Evolutionary conservation across 2,797 vertebrate species (phyloP).

Genomic region (Carcharodon carcharias): DNA sequence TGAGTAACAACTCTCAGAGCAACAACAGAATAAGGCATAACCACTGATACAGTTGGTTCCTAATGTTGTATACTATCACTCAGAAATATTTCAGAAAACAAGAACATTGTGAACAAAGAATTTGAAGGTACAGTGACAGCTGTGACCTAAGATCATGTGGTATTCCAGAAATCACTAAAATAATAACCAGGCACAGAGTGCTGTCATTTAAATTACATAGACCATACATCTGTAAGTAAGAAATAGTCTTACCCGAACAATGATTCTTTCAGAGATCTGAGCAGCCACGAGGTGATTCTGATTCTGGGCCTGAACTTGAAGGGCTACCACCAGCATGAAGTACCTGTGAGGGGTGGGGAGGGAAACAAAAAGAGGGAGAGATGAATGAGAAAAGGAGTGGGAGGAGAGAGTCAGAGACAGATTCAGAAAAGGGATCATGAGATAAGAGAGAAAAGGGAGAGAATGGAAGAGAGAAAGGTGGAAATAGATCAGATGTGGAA

Average conservation of each 20-base stretch:
- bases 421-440: background rate
- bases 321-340: slow-evolving; percentile 95
- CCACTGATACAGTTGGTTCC: background rate
- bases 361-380: background rate
- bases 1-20: background rate
- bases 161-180: background rate
- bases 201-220: background rate
- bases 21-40: background rate
- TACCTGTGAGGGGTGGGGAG: slow-evolving; percentile 63
- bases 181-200: background rate
- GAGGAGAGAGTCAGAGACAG: background rate
- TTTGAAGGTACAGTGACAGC: background rate
- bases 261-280: slow-evolving; percentile 96
- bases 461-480: background rate
- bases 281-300: slow-evolving; percentile 92
- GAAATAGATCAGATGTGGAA: background rate
- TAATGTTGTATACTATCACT: background rate
- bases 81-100: background rate
- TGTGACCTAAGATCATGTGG: background rate
- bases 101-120: background rate
- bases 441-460: background rate
- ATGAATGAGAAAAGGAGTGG: background rate
- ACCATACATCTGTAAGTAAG: slow-evolving; percentile 23
- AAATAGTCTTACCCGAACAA: slow-evolving; percentile 77
- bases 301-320: slow-evolving; percentile 88